Evolutionary conservation across 2,113 vertebrate species (phyloP).

Genomic region (cat (Felis catus)): F.catus_Fca126_mat1.0 CM031417.1:130501501-130502000

Average conservation of each 20-base stretch:
- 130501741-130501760: not conserved
- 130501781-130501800: not conserved
- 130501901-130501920: not conserved
- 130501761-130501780: not conserved
- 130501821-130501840: not conserved
- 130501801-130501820: not conserved
- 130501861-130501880: not conserved
- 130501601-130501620: not conserved
- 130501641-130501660: not conserved
- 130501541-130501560: not conserved
- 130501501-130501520: not conserved
- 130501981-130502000: not conserved
- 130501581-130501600: not conserved
- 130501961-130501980: not conserved
- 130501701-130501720: not conserved
- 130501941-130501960: not conserved
- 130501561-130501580: not conserved
- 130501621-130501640: not conserved
- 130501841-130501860: not conserved
- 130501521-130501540: not conserved
- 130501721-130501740: not conserved
- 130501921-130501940: accelerated
- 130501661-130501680: not conserved
- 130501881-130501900: not conserved
- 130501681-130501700: no score